Conservation (phyloP, 1,140 invertebrate species). For the Magallana ariakensis region DNA sequence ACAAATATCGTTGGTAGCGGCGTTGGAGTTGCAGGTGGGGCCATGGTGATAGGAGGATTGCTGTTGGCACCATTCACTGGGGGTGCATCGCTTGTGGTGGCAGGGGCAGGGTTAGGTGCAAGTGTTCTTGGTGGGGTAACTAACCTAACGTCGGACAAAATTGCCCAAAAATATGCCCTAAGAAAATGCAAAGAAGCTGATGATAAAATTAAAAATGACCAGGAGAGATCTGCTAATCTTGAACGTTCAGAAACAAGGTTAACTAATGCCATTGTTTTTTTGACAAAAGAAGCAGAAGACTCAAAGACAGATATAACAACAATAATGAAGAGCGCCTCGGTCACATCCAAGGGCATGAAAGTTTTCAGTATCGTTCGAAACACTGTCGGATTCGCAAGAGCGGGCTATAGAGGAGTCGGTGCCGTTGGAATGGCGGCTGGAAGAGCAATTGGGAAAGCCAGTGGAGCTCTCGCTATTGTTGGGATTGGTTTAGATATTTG, state of each 20-base stretch:
- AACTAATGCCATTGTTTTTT: background rate
- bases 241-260: background rate
- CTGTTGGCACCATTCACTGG: conserved; percentile 26
- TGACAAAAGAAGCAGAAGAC: background rate
- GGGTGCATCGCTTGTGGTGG: background rate
- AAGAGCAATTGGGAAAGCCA: background rate
- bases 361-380: background rate
- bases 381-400: background rate
- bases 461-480: background rate
- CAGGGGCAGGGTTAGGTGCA: background rate
- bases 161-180: background rate
- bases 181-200: conserved; percentile 20
- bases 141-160: background rate
- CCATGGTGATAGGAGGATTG: conserved; percentile 5
- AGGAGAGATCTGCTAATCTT: background rate
- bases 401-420: background rate
- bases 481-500: conserved; percentile 19
- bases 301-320: background rate
- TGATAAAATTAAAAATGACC: background rate
- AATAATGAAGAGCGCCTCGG: background rate
- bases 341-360: background rate
- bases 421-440: background rate
- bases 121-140: background rate
- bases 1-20: conserved; percentile 13
- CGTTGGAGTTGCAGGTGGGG: background rate